Evolutionary conservation across 2,797 vertebrate species (phyloP).

Genomic region (Xyrichtys novacula): DNA sequence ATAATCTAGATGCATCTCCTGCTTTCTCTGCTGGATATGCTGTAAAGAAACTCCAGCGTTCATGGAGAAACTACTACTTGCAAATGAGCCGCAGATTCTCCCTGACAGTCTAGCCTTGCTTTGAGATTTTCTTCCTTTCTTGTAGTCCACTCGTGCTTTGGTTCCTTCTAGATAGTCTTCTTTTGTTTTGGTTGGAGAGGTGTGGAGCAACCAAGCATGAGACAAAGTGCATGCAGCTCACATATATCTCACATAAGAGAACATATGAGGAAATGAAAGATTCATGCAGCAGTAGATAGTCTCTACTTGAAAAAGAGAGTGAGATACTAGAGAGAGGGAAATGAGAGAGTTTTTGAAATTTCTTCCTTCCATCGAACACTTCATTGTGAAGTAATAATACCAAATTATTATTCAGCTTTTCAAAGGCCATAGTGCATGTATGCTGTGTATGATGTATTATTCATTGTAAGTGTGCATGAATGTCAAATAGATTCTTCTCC

Average conservation of each 20-base stretch:
- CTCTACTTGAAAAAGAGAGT: background rate
- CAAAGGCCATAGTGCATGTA: slow-evolving; percentile 47
- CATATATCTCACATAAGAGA: slow-evolving; percentile 14
- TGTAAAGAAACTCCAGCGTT: background rate
- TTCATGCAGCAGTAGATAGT: background rate
- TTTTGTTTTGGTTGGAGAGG: background rate
- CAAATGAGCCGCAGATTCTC: no score
- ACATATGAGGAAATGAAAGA: slow-evolving; percentile 24
- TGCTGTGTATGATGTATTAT: slow-evolving; percentile 65
- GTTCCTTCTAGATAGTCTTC: no score
- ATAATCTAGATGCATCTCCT: slow-evolving; percentile 11
- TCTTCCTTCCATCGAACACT: slow-evolving; percentile 15
- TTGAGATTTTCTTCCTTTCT: slow-evolving; percentile 2
- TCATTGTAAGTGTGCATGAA: slow-evolving; percentile 61
- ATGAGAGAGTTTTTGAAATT: background rate
- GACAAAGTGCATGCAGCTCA: background rate
- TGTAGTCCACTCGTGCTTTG: background rate
- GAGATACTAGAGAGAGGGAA: background rate
- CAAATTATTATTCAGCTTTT: slow-evolving; percentile 55
- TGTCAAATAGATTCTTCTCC: slow-evolving; percentile 49
- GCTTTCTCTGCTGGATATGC: background rate
- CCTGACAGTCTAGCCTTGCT: no score
- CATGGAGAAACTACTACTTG: background rate
- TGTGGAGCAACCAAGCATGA: slow-evolving; percentile 10
- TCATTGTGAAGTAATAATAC: slow-evolving; percentile 48